Evolutionary conservation across 2,888 invertebrate genomes (phyloP).

Genomic region (Ormyrus thymus): DNA sequence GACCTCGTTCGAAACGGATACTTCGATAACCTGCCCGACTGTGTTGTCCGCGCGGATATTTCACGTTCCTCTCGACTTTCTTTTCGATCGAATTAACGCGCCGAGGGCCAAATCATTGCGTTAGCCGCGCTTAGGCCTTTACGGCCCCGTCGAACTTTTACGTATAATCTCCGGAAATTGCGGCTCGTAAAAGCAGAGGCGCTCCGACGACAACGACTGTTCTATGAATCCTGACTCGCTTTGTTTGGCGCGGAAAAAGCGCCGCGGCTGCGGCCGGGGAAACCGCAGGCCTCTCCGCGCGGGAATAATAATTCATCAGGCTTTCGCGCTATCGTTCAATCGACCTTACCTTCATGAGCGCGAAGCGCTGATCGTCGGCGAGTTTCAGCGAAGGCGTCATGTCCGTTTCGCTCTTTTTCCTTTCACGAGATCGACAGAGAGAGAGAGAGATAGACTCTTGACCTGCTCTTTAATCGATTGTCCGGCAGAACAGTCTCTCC

Average conservation of each 20-base stretch:
- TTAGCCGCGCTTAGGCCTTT: too few species aligned
- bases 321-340: not conserved
- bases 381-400: slow-evolving; percentile 76
- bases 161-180: too few species aligned
- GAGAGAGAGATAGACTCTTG: not conserved
- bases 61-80: slow-evolving; percentile 3
- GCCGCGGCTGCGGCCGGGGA: too few species aligned
- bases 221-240: too few species aligned
- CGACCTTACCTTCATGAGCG: slow-evolving; percentile 84
- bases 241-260: too few species aligned
- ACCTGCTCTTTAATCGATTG: not conserved
- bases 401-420: slow-evolving; percentile 27
- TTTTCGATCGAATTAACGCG: not conserved
- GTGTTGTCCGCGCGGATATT: slow-evolving; percentile 17
- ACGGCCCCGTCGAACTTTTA: too few species aligned
- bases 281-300: too few species aligned
- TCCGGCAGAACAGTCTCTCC: too few species aligned
- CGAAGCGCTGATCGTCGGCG: slow-evolving; percentile 85
- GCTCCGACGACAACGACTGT: too few species aligned
- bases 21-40: slow-evolving; percentile 59
- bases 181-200: too few species aligned
- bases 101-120: too few species aligned
- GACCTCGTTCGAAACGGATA: slow-evolving; percentile 60
- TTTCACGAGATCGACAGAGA: slow-evolving; percentile 12
- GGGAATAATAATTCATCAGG: too few species aligned